Evolutionary conservation across 2,888 invertebrate genomes (phyloP), one percentile per base, ranked within the genome.

Genomic region (Caenorhabditis angaria): DNA sequence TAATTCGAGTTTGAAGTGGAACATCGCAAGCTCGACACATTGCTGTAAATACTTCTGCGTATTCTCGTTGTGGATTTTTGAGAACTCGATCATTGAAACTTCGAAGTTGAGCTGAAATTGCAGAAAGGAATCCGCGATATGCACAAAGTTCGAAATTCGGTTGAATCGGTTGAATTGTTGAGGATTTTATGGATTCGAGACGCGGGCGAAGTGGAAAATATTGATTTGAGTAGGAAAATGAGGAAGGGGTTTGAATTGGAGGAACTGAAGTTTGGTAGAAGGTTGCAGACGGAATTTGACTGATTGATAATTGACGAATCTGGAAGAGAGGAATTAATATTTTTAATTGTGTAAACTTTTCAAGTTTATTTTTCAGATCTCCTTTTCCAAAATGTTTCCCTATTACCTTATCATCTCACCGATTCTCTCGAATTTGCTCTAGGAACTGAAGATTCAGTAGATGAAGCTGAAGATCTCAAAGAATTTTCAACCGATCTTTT

Each of bases 1-100:
- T 51, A 14, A 32, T 29, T n/a, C 25, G 27, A 8, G 12, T 58
- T 6, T 27, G 25, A 54, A 70, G 67, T 14, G 84, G 84, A 20
- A 83, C 80, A 58, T 84, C 82, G 18, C 83, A 68, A 2, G 75
- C 65, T 47, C 81, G 62, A 47, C 60, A 73, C 65, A 80, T 75
- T 20, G 80, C 71, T 12, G 55, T 67, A 54, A 84, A 83, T 24
- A 84, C 54, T 69, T 84, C 84, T 18, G 77, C 69, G 59, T 82
- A 82, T 68, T 84, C 82, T 18, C 77, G 70, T 48, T 78, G 73
- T 20, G 83, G 71, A 27, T 70, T 61, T 12, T 70, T 28, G 10
- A 65, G 57, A 1, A 59, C 70, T 47, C 74, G 50, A 35, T 74
- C 67, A 28, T 70, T 74, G 70, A 74, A 74, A 27, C 59, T 56